A percentile compares a stretch with the other conserved stretches of the same genome.
phyloP scores from a whole-genome alignment of 2,113 vertebrate genomes.

The Triplophysa tibetana region DNA sequence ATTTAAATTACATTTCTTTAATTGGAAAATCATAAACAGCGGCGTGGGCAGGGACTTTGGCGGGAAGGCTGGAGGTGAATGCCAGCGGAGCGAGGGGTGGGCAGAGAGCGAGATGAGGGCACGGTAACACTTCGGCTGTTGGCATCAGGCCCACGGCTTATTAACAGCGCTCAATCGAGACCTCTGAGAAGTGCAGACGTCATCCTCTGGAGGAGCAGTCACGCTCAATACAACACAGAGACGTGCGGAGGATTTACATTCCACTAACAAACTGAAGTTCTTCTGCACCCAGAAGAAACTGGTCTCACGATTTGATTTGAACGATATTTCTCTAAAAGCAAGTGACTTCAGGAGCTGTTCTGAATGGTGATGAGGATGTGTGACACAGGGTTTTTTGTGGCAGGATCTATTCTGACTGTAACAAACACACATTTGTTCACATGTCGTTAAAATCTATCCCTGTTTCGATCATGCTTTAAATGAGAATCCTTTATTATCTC shows the following conservation, averaged over 20 bases:
- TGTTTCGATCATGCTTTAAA: too few relatives aligned
- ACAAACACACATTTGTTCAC: too few relatives aligned
- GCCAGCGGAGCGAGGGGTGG: slow-evolving; percentile 37
- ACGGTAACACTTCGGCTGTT: slow-evolving; percentile 21
- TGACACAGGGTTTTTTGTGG: too few relatives aligned
- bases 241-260: background rate
- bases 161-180: slow-evolving; percentile 39
- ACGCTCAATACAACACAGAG: background rate
- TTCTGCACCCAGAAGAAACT: too few relatives aligned
- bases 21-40: slow-evolving; percentile 63
- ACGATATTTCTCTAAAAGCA: too few relatives aligned
- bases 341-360: too few relatives aligned
- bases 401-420: too few relatives aligned
- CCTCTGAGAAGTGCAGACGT: background rate
- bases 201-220: background rate
- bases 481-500: too few relatives aligned
- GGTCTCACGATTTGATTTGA: too few relatives aligned
- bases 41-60: slow-evolving; percentile 26
- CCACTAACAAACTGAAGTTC: too few relatives aligned
- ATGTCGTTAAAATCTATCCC: too few relatives aligned
- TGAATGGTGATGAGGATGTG: too few relatives aligned
- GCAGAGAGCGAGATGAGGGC: slow-evolving; percentile 22
- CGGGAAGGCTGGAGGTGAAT: slow-evolving; percentile 1
- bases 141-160: slow-evolving; percentile 25
- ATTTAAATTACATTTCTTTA: slow-evolving; percentile 65